Percentiles rank a stretch among this genome's conserved stretches.
Conservation (phyloP, 2,113 vertebrate species). For the Podarcis raffonei region DNA sequence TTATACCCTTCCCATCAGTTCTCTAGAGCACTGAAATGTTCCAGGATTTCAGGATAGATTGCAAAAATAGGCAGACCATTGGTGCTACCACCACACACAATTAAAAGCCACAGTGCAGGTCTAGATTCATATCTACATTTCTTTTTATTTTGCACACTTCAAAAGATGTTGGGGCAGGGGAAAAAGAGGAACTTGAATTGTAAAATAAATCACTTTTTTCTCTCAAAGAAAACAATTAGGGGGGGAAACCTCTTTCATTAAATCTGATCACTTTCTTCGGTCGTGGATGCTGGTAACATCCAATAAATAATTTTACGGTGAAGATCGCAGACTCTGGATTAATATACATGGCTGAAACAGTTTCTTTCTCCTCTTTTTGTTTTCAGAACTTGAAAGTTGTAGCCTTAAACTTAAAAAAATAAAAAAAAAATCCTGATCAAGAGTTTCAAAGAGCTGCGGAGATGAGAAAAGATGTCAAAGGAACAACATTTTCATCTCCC, state of each 20-base stretch:
- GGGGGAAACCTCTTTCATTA: neutral
- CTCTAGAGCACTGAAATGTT: neutral
- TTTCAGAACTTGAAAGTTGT: constrained; percentile 49
- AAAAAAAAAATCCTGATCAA: constrained; percentile 31
- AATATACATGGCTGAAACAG: constrained; percentile 50
- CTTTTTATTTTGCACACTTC: constrained; percentile 43
- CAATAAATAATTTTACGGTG: constrained; percentile 66
- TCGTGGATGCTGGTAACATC: constrained; percentile 48
- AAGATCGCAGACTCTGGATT: constrained; percentile 44
- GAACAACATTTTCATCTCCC: constrained; percentile 37
- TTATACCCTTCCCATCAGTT: too few species aligned
- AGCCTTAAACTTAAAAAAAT: constrained; percentile 41
- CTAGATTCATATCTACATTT: constrained; percentile 54
- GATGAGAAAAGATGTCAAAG: constrained; percentile 29
- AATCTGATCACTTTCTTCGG: neutral
- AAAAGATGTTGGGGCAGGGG: constrained; percentile 39
- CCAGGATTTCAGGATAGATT: neutral
- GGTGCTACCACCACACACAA: constrained; percentile 41
- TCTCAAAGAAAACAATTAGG: constrained; percentile 39
- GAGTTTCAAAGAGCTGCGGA: constrained; percentile 51
- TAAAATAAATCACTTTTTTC: constrained; percentile 31
- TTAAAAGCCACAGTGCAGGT: constrained; percentile 43
- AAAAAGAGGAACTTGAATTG: constrained; percentile 25
- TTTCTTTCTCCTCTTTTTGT: constrained; percentile 38
- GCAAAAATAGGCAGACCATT: constrained; percentile 4